These are phyloP conservation scores for Octodon degus DNA, from an alignment of 2,113 vertebrate genomes.

Conservation along the genomic window DNA sequence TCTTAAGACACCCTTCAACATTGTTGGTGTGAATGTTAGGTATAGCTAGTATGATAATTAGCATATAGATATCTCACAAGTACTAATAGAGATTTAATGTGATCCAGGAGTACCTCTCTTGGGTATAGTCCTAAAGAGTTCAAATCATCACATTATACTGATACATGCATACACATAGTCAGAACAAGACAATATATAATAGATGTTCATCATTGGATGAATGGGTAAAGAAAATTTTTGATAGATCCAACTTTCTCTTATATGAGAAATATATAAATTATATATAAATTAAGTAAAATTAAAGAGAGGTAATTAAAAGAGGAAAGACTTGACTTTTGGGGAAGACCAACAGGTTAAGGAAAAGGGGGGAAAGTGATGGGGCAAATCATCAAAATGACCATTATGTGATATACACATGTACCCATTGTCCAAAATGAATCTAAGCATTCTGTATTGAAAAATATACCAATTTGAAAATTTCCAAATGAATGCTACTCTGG, in stretches of 20 bases:
- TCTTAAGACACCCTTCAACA: not conserved
- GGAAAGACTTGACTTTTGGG: not conserved
- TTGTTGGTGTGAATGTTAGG: not conserved
- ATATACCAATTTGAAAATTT: not conserved
- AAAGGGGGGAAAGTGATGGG: not conserved
- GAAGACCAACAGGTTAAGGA: not conserved
- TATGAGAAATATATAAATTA: not conserved
- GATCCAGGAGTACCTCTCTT: not conserved
- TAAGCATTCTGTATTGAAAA: not conserved
- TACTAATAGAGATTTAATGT: not conserved
- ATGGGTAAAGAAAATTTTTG: not conserved
- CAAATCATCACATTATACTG: not conserved
- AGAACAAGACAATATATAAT: not conserved
- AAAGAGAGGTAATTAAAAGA: not conserved
- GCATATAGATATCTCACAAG: not conserved
- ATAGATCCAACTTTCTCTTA: not conserved
- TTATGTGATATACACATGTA: not conserved
- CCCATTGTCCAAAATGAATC: not conserved
- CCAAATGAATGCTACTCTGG: not conserved
- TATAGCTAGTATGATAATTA: not conserved
- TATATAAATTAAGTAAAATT: not conserved
- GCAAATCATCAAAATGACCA: not conserved
- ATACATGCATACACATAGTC: not conserved
- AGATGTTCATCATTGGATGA: not conserved
- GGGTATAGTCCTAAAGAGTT: not conserved